Conservation (phyloP, 2,113 vertebrate species). For the Microtus richardsoni region DNA sequence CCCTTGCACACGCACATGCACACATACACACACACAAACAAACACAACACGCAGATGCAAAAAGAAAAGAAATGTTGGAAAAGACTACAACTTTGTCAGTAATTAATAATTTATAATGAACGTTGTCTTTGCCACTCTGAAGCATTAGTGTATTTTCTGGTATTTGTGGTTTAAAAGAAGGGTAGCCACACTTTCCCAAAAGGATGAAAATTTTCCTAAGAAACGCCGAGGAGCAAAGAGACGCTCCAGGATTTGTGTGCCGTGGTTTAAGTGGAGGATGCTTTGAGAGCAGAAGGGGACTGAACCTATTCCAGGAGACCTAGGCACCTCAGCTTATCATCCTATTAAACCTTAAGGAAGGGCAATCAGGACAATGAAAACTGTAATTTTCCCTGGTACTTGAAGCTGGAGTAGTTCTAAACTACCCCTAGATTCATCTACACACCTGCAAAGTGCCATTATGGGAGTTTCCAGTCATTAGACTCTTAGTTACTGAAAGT, state of each 20-base stretch:
- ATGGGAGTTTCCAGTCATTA: background rate
- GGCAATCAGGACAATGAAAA: slow-evolving; percentile 19
- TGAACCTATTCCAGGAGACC: background rate
- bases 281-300: background rate
- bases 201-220: background rate
- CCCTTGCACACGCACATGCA: background rate
- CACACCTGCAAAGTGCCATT: background rate
- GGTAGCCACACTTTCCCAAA: background rate
- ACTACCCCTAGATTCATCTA: background rate
- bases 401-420: background rate
- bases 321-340: background rate
- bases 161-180: slow-evolving; percentile 27
- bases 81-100: background rate
- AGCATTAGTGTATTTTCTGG: background rate
- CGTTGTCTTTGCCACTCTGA: slow-evolving; percentile 2
- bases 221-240: slow-evolving; percentile 15
- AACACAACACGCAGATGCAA: background rate
- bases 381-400: background rate
- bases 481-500: background rate
- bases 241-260: background rate
- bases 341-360: slow-evolving; percentile 26
- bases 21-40: background rate
- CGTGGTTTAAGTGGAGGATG: background rate
- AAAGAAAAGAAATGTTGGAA: background rate
- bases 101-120: slow-evolving; percentile 32